Evolutionary conservation across 2,888 invertebrate genomes (phyloP).

Genomic region (Drepanosiphum platanoidis): DNA sequence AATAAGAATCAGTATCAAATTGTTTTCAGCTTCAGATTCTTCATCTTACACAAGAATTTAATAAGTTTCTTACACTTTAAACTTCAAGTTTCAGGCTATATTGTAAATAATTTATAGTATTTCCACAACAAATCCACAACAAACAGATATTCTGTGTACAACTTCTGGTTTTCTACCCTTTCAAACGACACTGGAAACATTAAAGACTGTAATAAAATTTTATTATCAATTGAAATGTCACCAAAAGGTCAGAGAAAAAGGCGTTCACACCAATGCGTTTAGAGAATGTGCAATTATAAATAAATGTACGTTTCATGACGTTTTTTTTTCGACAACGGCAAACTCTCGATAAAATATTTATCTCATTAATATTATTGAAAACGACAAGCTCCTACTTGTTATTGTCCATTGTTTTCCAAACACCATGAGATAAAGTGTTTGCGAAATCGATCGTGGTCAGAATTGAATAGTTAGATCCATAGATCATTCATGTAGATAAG

Average conservation of each 20-base stretch:
- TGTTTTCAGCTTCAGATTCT: conserved; percentile 1
- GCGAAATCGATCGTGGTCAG: conserved; percentile 37
- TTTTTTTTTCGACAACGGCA: background rate
- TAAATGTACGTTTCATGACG: background rate
- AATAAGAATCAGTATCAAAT: background rate
- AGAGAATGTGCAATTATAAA: conserved; percentile 23
- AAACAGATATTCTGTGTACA: conserved; percentile 31
- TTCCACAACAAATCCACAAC: conserved; percentile 16
- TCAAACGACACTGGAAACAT: conserved; percentile 39
- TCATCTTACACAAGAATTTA: background rate
- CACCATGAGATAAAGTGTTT: conserved; percentile 17
- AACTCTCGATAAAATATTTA: background rate
- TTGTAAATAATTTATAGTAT: conserved; percentile 21
- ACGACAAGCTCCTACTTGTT: background rate
- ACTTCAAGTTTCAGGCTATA: background rate
- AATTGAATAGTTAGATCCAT: conserved; percentile 15
- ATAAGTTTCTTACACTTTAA: background rate
- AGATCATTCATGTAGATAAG: conserved; percentile 6
- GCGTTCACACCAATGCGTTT: conserved; percentile 32
- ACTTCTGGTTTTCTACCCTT: conserved; percentile 45
- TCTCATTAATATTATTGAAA: conserved; percentile 31
- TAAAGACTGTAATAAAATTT: conserved; percentile 52
- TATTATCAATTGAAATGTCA: conserved; percentile 61
- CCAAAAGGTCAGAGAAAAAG: conserved; percentile 54
- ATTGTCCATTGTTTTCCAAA: conserved; percentile 15